phyloP scores from a whole-genome alignment of 1,140 invertebrate species.

The Paraescarpia echinospica region DNA sequence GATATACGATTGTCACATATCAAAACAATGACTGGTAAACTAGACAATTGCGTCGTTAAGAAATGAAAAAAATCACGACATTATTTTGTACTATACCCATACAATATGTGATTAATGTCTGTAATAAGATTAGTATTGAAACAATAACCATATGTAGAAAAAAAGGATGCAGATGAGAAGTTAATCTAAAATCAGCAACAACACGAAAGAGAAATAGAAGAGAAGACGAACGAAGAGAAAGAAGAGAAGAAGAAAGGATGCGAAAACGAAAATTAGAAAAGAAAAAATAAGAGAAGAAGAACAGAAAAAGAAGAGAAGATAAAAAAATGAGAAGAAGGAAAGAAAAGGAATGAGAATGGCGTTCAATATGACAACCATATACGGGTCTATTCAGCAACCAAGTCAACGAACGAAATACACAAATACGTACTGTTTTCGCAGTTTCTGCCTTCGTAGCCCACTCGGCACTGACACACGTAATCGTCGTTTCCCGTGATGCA shows the following conservation, averaged over 20 bases:
- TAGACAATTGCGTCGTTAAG: background rate
- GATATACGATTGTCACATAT: background rate
- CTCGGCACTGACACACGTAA: conserved; percentile 17
- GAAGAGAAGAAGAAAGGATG: background rate
- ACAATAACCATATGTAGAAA: too few species aligned
- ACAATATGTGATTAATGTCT: too few species aligned
- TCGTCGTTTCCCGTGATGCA: background rate
- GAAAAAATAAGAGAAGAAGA: too few species aligned
- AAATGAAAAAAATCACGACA: background rate
- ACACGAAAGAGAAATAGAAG: too few species aligned
- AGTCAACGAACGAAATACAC: background rate
- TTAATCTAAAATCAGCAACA: too few species aligned
- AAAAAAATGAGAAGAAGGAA: too few species aligned
- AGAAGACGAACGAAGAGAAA: background rate
- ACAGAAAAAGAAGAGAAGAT: too few species aligned
- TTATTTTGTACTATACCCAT: too few species aligned
- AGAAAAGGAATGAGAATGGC: too few species aligned
- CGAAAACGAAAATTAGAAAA: too few species aligned
- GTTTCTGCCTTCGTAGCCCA: conserved; percentile 14
- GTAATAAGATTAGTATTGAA: too few species aligned
- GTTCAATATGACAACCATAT: background rate
- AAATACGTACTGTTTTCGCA: conserved; percentile 22
- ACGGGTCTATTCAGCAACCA: background rate
- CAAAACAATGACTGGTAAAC: background rate
- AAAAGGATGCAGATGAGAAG: too few species aligned